Conservation (phyloP, 2,888 invertebrate genomes). For the Crepidodera aurea region DNA sequence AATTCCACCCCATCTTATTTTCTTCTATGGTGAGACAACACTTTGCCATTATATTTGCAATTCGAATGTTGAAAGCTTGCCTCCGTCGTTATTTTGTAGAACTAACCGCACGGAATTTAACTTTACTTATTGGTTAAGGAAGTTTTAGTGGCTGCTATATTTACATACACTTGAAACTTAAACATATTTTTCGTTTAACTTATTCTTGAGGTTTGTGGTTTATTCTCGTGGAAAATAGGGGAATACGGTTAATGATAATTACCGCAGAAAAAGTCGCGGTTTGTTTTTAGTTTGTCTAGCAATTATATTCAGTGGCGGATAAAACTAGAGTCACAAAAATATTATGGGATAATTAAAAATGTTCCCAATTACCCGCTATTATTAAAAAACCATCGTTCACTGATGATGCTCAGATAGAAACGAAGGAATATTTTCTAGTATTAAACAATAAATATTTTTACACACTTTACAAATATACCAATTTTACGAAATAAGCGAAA, state of each 20-base stretch:
- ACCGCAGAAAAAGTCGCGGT: neutral
- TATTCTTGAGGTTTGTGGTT: conserved; percentile 24
- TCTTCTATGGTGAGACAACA: conserved; percentile 49
- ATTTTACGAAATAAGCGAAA: conserved; percentile 35
- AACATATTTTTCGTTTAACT: conserved; percentile 38
- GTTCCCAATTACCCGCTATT: too few species aligned
- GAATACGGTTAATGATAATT: conserved; percentile 28
- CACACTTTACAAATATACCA: neutral
- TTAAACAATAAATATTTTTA: too few species aligned
- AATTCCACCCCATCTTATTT: conserved; percentile 29
- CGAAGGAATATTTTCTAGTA: too few species aligned
- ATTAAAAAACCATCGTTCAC: too few species aligned
- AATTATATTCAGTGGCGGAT: too few species aligned
- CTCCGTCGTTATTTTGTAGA: conserved; percentile 45
- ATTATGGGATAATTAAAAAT: too few species aligned
- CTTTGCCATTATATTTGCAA: conserved; percentile 57
- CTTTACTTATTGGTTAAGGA: conserved; percentile 46
- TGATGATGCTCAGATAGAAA: too few species aligned
- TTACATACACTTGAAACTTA: conserved; percentile 42
- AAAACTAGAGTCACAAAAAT: too few species aligned
- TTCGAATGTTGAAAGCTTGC: conserved; percentile 54
- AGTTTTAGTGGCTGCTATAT: conserved; percentile 43
- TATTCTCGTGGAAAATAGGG: conserved; percentile 23
- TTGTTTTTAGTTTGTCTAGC: neutral
- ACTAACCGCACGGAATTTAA: conserved; percentile 46